Evolutionary conservation across 92 coral and sea anemone species (phyloP).

Genomic region (Porites evermanni): DNA sequence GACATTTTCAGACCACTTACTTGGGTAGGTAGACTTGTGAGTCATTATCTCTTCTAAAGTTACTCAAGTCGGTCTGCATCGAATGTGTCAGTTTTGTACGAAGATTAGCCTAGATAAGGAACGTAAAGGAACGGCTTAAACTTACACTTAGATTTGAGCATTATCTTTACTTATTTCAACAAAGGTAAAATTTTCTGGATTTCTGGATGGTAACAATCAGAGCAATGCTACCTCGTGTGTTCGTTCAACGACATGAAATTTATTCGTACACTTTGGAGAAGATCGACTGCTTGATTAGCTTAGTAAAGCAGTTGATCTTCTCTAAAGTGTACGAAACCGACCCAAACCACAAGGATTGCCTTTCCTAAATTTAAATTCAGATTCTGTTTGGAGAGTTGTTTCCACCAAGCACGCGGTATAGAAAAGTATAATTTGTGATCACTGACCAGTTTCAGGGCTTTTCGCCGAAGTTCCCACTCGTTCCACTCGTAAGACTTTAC

Average conservation of each 20-base stretch:
- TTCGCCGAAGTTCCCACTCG: constrained; percentile 97
- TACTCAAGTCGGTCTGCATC: constrained; percentile 92
- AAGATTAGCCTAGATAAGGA: constrained; percentile 79
- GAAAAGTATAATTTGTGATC: not conserved
- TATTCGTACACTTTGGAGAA: too few relatives aligned
- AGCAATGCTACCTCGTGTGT: too few relatives aligned
- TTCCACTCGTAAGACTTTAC: constrained; percentile 99
- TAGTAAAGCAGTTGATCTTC: too few relatives aligned
- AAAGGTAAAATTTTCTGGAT: too few relatives aligned
- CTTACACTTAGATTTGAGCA: not conserved
- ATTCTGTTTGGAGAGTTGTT: not conserved
- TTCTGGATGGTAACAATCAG: too few relatives aligned
- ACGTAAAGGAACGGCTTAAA: not conserved
- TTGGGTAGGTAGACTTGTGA: constrained; percentile 97
- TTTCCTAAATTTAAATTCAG: not conserved
- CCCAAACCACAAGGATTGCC: not conserved
- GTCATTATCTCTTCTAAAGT: constrained; percentile 92
- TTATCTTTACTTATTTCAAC: not conserved
- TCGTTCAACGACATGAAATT: too few relatives aligned
- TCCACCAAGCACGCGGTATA: not conserved
- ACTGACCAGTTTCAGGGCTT: constrained; percentile 94
- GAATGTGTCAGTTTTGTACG: constrained; percentile 96
- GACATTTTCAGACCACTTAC: constrained; percentile 58
- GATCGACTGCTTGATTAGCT: too few relatives aligned
- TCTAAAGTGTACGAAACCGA: too few relatives aligned